phyloP scores from a whole-genome alignment of 2,888 invertebrate genomes.

The Lepidochrysops patricia region DNA sequence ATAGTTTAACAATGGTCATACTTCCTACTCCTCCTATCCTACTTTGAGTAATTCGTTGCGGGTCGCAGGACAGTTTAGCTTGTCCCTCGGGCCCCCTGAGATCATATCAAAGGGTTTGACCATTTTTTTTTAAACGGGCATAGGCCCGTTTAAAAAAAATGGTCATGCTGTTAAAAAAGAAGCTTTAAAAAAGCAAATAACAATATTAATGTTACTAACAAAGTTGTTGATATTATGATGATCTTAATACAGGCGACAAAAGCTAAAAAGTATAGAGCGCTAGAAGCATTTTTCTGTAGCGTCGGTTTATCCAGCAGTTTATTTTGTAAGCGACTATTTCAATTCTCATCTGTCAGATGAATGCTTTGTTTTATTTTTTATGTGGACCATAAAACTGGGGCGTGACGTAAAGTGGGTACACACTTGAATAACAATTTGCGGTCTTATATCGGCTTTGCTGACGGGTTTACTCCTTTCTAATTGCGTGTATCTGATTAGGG shows the following conservation, averaged over 20 bases:
- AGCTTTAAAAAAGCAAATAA: too few relatives aligned
- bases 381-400: constrained; percentile 51
- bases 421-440: constrained; percentile 44
- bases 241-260: background rate
- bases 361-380: constrained; percentile 63
- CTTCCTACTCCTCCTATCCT: too few relatives aligned
- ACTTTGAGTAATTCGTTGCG: too few relatives aligned
- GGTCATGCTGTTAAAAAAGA: too few relatives aligned
- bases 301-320: background rate
- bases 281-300: constrained; percentile 2
- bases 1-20: too few relatives aligned
- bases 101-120: too few relatives aligned
- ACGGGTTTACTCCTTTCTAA: constrained; percentile 20
- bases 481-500: constrained; percentile 15
- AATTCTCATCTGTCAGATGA: constrained; percentile 60
- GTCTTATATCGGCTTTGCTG: constrained; percentile 27
- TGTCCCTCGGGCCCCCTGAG: too few relatives aligned
- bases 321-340: constrained; percentile 38
- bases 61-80: too few relatives aligned
- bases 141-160: too few relatives aligned
- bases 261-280: background rate
- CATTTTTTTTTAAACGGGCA: too few relatives aligned
- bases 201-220: too few relatives aligned
- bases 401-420: constrained; percentile 41
- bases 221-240: background rate